A percentile compares a stretch with the other conserved stretches of the same genome.
phyloP scores from a whole-genome alignment of 2,797 vertebrate species.

The Echiichthys vipera region DNA sequence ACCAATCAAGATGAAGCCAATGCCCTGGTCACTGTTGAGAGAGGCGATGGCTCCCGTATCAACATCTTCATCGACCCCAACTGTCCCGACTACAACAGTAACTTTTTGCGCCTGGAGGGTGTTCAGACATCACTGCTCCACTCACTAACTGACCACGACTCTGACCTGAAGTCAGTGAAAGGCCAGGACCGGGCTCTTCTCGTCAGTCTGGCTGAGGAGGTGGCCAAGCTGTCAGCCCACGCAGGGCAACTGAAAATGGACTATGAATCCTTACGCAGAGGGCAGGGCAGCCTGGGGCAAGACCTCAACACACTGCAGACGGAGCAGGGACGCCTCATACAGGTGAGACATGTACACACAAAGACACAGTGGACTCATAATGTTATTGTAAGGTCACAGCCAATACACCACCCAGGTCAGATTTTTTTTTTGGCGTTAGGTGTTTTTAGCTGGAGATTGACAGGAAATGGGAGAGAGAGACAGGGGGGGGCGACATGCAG shows the following conservation, averaged over 20 bases:
- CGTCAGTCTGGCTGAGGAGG: constrained; percentile 91
- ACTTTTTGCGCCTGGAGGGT: constrained; percentile 91
- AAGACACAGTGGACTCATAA: not conserved
- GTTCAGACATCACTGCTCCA: constrained; percentile 92
- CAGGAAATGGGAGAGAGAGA: no score
- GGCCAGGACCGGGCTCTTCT: constrained; percentile 91
- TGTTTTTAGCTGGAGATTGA: no score
- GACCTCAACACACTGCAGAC: constrained; percentile 92
- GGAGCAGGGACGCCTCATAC: constrained; percentile 94
- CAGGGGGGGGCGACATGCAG: no score
- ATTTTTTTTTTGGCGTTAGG: no score
- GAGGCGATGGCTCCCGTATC: constrained; percentile 93
- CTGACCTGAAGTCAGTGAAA: constrained; percentile 87
- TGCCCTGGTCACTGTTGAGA: constrained; percentile 95
- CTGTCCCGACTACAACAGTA: constrained; percentile 91
- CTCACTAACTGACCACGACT: constrained; percentile 88
- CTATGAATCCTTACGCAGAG: constrained; percentile 89
- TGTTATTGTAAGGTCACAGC: not conserved
- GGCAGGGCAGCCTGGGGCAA: constrained; percentile 90
- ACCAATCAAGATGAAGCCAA: constrained; percentile 94
- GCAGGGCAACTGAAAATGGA: constrained; percentile 91
- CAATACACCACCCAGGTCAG: not conserved
- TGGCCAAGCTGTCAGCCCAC: constrained; percentile 91
- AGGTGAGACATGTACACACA: constrained; percentile 83
- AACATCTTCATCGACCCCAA: constrained; percentile 98